A percentile compares a stretch with the other conserved stretches of the same genome.
Evolutionary conservation across 1,140 invertebrate genomes (phyloP).

Genomic region (Cyphomyrmex costatus): DNA sequence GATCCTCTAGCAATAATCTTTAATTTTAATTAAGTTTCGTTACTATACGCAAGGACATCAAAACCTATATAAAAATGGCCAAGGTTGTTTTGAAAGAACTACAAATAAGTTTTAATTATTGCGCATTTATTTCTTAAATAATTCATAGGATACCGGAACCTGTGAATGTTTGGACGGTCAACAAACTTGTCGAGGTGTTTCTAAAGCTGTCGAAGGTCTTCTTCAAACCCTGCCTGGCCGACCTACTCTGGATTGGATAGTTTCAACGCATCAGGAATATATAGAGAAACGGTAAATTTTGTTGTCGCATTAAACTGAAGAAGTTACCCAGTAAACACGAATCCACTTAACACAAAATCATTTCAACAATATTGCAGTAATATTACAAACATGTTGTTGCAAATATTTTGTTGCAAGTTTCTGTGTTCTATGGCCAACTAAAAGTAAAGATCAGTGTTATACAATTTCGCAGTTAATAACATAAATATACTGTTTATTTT

Average conservation of each 20-base stretch:
- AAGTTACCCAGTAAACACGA: not conserved
- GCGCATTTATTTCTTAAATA: not conserved
- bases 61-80: too few species aligned
- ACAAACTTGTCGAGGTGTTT: slow-evolving; percentile 81
- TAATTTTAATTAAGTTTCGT: too few species aligned
- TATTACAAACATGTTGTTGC: too few species aligned
- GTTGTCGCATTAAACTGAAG: not conserved
- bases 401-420: too few species aligned
- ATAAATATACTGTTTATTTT: too few species aligned
- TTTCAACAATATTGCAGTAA: too few species aligned
- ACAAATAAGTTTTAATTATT: not conserved
- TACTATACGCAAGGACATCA: too few species aligned
- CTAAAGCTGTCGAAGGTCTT: slow-evolving; percentile 82
- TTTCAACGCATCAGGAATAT: slow-evolving; percentile 88
- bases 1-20: too few species aligned
- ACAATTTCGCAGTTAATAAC: too few species aligned
- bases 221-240: slow-evolving; percentile 82
- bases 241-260: slow-evolving; percentile 88
- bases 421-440: too few species aligned
- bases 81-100: not conserved
- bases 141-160: slow-evolving; percentile 81
- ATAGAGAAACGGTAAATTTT: slow-evolving; percentile 88
- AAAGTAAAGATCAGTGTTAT: too few species aligned
- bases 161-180: slow-evolving; percentile 83
- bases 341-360: too few species aligned